phyloP scores from a whole-genome alignment of 2,888 invertebrate genomes.

The Incurvaria masculella region DNA sequence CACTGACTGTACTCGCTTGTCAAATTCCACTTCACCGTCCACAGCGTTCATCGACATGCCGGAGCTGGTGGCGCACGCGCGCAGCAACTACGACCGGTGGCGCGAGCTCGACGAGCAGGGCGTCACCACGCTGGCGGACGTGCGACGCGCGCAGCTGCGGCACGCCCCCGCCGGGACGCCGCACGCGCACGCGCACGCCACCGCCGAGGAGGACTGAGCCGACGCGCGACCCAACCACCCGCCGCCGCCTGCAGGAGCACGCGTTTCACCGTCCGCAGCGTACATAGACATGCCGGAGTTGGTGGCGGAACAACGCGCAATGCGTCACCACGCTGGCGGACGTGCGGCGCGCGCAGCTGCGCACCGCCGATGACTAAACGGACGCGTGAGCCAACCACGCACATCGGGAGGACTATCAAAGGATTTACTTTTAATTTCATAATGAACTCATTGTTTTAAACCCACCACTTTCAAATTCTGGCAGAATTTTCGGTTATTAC shows the following conservation, averaged over 20 bases:
- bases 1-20: neutral
- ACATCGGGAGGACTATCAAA: no score
- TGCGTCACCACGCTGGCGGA: conserved; percentile 59
- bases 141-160: conserved; percentile 40
- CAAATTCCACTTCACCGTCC: conserved; percentile 17
- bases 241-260: no score
- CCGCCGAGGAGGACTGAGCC: conserved; percentile 27
- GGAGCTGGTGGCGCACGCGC: conserved; percentile 80
- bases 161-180: conserved; percentile 21
- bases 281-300: conserved; percentile 93
- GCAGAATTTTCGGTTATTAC: no score
- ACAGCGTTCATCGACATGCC: conserved; percentile 92
- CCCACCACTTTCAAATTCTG: no score
- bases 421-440: no score
- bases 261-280: conserved; percentile 51
- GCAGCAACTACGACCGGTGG: conserved; percentile 88
- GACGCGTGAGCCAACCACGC: no score
- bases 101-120: conserved; percentile 79
- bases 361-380: no score
- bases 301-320: conserved; percentile 73
- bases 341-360: no score
- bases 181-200: conserved; percentile 24
- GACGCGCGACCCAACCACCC: no score
- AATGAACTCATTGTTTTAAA: no score
- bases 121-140: conserved; percentile 68